These are phyloP conservation scores for Dryobotodes eremita DNA, from an alignment of 2,888 invertebrate species.

Conservation along the genomic window DNA sequence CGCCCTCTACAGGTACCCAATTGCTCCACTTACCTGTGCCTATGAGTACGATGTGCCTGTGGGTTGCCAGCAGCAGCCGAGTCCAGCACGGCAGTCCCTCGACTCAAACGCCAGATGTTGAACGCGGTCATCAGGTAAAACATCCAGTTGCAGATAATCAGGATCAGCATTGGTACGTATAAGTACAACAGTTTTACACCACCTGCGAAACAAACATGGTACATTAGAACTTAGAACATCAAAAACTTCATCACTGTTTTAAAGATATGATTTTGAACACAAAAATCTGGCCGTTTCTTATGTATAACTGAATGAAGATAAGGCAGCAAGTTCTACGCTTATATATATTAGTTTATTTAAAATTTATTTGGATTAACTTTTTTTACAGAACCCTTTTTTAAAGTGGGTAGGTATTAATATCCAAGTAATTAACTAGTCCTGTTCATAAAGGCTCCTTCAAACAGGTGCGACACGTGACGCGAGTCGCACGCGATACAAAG, in stretches of 20 bases:
- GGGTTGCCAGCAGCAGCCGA: conserved; percentile 81
- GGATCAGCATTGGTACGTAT: conserved; percentile 83
- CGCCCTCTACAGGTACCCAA: too few species aligned
- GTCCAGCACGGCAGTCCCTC: conserved; percentile 79
- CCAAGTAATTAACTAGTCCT: neutral
- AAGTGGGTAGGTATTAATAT: too few species aligned
- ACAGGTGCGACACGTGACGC: too few species aligned
- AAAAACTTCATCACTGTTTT: neutral
- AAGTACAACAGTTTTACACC: conserved; percentile 82
- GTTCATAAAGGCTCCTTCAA: too few species aligned
- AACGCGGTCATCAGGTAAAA: conserved; percentile 86
- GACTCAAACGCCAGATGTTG: conserved; percentile 84
- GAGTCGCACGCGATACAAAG: too few species aligned
- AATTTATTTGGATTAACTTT: neutral
- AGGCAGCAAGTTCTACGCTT: neutral
- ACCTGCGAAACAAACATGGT: conserved; percentile 64
- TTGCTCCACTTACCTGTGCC: conserved; percentile 73
- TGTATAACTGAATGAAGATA: neutral
- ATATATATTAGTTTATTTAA: neutral
- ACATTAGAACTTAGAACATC: neutral
- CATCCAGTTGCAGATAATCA: conserved; percentile 83
- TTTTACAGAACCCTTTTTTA: too few species aligned
- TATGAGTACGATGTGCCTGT: conserved; percentile 80
- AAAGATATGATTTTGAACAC: neutral
- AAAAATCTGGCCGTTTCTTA: too few species aligned